Percentiles rank a stretch among this genome's conserved stretches.
Conservation (phyloP, 2,888 invertebrate species). For the Microctonus hyperodae region DNA sequence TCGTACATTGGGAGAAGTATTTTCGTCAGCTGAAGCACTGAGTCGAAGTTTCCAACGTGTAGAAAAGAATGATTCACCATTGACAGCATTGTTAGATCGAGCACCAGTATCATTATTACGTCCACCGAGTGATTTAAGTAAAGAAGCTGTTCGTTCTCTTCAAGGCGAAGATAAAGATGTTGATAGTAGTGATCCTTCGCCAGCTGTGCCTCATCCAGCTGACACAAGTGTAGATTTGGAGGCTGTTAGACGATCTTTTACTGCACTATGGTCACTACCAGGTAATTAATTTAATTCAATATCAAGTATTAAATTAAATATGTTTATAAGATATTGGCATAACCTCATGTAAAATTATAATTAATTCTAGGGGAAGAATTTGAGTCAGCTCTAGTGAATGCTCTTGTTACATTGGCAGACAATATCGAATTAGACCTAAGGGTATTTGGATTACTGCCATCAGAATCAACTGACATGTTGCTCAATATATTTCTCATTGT, state of each 20-base stretch:
- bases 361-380: slow-evolving; percentile 64
- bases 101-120: slow-evolving; percentile 62
- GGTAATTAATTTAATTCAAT: slow-evolving; percentile 40
- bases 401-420: slow-evolving; percentile 76
- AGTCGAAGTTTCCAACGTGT: slow-evolving; percentile 75
- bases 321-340: not conserved
- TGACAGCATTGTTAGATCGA: slow-evolving; percentile 66
- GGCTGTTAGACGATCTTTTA: slow-evolving; percentile 75
- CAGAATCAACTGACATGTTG: slow-evolving; percentile 63
- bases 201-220: slow-evolving; percentile 57
- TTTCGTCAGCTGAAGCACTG: slow-evolving; percentile 73
- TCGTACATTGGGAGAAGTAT: slow-evolving; percentile 80
- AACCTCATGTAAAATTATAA: slow-evolving; percentile 48
- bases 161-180: slow-evolving; percentile 90
- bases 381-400: slow-evolving; percentile 76
- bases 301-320: not conserved
- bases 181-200: slow-evolving; percentile 70
- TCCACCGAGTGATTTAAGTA: slow-evolving; percentile 68
- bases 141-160: slow-evolving; percentile 76
- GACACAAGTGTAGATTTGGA: slow-evolving; percentile 72
- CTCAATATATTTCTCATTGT: slow-evolving; percentile 75
- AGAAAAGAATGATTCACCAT: slow-evolving; percentile 62
- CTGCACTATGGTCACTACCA: slow-evolving; percentile 63
- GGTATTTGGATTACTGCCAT: slow-evolving; percentile 68
- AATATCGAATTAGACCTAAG: slow-evolving; percentile 76